Evolutionary conservation across 2,113 vertebrate genomes (phyloP), one percentile per base, ranked within the genome.

Genomic region (Athene cunicularia): DNA sequence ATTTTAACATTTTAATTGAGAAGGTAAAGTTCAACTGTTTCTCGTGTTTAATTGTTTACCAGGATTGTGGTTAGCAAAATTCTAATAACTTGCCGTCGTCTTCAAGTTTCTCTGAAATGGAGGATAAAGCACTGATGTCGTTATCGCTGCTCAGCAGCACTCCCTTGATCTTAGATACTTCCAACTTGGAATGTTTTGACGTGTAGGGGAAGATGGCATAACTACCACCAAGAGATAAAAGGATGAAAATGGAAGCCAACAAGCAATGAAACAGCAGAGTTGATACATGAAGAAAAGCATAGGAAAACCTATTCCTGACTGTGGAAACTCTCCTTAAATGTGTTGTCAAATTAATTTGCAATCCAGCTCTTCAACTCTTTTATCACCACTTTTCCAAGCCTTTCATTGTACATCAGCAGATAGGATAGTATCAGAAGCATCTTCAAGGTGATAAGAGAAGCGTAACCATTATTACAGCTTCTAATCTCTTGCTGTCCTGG

Each of bases 121-220:
- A 79, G 30, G 72, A 35, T 68, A 53, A 58, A 89, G 62, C 76
- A 11, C 43, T 52, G 39, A 21, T 59, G 88, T 67, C 1, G 2
- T 88, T 97, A 94, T 94, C 77, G 4, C n/a, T 82, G 37, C 71
- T 76, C 20, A 73, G 84, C 94, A 94, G 89, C 18, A 6, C 58
- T 94, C 37, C 41, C 77, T 94, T 91, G 39, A 85, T 90, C 81
- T 85, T 32, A 10, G 70, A 82, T 92, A 73, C 13, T 71, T 93
- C 39, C 39, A 68, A 3, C 70, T 28, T 77, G 77, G 68, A 70
- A 64, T 53, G 74, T 86, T 94, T 80, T 92, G 86, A 53, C 2
- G 0, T 53, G 13, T 72, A 5, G 2, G 37, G 58, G 35, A 72
- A 3, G 1, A 64, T 68, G 93, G 56, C 80, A 43, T 50, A 89